Conservation (phyloP, 2,113 vertebrate genomes). For the Oncorhynchus nerka region DNA sequence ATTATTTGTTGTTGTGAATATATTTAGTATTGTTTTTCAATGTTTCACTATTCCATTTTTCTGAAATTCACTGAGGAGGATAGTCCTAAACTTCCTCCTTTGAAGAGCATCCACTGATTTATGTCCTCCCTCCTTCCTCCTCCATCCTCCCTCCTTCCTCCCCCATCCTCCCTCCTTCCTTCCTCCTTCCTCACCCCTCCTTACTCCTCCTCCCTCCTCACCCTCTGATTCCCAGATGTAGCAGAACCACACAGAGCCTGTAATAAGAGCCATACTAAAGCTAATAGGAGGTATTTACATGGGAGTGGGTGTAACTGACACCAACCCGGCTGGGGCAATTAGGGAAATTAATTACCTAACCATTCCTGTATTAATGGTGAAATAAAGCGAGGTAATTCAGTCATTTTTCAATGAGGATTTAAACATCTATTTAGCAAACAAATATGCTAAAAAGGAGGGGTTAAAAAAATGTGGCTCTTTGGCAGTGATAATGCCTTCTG, state of each 20-base stretch:
- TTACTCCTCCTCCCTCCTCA: constrained; percentile 1
- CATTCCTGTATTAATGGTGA: constrained; percentile 73
- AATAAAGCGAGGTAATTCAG: constrained; percentile 75
- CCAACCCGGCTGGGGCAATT: constrained; percentile 75
- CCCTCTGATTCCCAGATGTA: constrained; percentile 25
- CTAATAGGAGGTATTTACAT: constrained; percentile 65
- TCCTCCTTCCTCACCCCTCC: neutral
- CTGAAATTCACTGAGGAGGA: too few relatives aligned
- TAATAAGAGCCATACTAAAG: constrained; percentile 61
- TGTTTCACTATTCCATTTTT: too few relatives aligned
- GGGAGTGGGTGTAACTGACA: constrained; percentile 69
- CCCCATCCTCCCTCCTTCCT: too few relatives aligned
- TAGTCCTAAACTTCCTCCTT: too few relatives aligned
- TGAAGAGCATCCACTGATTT: too few relatives aligned
- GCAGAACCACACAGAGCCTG: constrained; percentile 46
- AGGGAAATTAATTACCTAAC: constrained; percentile 74
- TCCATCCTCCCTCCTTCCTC: neutral
- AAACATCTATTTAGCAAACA: constrained; percentile 74
- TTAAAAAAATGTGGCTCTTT: constrained; percentile 67
- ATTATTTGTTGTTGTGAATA: too few relatives aligned
- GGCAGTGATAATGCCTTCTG: constrained; percentile 52
- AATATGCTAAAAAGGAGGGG: constrained; percentile 59
- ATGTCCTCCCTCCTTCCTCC: constrained; percentile 6
- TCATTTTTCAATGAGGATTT: constrained; percentile 72
- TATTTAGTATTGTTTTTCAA: too few relatives aligned